Percentiles rank a stretch among this genome's conserved stretches.
phyloP scores from a whole-genome alignment of 1,140 invertebrate genomes.

The Caenorhabditis briggsae region DNA sequence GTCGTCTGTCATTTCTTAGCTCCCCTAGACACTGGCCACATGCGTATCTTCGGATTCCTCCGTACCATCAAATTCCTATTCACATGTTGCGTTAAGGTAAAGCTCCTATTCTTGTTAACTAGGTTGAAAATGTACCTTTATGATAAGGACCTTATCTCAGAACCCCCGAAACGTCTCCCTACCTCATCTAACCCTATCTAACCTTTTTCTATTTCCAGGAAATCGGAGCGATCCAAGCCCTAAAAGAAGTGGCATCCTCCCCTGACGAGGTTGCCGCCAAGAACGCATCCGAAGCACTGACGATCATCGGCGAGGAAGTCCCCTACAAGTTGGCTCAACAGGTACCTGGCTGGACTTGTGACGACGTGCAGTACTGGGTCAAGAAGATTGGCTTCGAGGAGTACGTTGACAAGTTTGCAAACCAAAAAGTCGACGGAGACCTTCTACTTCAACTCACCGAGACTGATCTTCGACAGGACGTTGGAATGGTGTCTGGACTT shows the following conservation, averaged over 20 bases:
- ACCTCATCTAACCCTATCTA: not conserved
- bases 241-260: slow-evolving; percentile 96
- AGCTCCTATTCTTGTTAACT: no score
- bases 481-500: slow-evolving; percentile 93
- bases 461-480: slow-evolving; percentile 90
- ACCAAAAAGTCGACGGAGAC: slow-evolving; percentile 97
- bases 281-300: slow-evolving; percentile 93
- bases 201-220: slow-evolving; percentile 83
- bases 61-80: no score
- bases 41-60: no score
- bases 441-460: slow-evolving; percentile 92
- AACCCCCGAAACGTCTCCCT: no score
- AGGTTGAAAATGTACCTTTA: no score
- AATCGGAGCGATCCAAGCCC: slow-evolving; percentile 92
- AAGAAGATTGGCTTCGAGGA: slow-evolving; percentile 94
- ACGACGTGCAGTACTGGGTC: slow-evolving; percentile 97
- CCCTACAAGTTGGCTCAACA: slow-evolving; percentile 97
- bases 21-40: not conserved
- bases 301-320: slow-evolving; percentile 94
- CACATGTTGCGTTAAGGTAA: no score
- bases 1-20: not conserved
- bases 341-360: slow-evolving; percentile 94
- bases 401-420: slow-evolving; percentile 87
- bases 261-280: slow-evolving; percentile 97
- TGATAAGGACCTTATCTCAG: no score